A percentile compares a stretch with the other conserved stretches of the same genome.
phyloP scores from a whole-genome alignment of 2,888 invertebrate genomes.

The Zeuzera pyrina region DNA sequence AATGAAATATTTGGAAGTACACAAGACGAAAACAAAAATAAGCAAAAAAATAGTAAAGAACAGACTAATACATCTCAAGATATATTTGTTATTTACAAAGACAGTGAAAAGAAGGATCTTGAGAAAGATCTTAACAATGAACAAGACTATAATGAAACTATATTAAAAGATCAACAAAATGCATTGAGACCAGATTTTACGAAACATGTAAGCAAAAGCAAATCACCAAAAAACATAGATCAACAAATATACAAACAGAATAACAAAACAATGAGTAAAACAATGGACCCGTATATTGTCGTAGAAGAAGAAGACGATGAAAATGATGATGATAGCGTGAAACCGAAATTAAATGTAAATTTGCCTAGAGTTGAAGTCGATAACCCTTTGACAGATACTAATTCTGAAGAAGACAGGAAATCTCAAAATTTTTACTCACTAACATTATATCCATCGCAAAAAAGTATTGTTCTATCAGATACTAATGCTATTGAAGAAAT shows the following conservation, averaged over 20 bases:
- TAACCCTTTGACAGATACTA: slow-evolving; percentile 23
- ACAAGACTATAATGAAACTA: no score
- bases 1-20: slow-evolving; percentile 11
- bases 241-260: slow-evolving; percentile 2
- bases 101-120: slow-evolving; percentile 35
- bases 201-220: no score
- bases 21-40: slow-evolving; percentile 13
- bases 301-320: slow-evolving; percentile 18
- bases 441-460: slow-evolving; percentile 22
- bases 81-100: slow-evolving; percentile 44
- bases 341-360: slow-evolving; percentile 33
- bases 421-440: slow-evolving; percentile 32
- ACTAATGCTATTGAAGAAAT: no score
- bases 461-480: slow-evolving; percentile 9
- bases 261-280: slow-evolving; percentile 6
- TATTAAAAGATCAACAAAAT: no score
- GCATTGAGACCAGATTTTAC: no score
- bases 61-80: slow-evolving; percentile 28
- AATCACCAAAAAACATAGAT: background rate
- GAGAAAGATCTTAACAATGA: no score
- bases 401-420: slow-evolving; percentile 32
- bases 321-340: slow-evolving; percentile 25
- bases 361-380: slow-evolving; percentile 32
- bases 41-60: slow-evolving; percentile 8
- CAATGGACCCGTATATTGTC: slow-evolving; percentile 4